Conservation (phyloP, 23 tunicate species). For the Styela plicata region DNA sequence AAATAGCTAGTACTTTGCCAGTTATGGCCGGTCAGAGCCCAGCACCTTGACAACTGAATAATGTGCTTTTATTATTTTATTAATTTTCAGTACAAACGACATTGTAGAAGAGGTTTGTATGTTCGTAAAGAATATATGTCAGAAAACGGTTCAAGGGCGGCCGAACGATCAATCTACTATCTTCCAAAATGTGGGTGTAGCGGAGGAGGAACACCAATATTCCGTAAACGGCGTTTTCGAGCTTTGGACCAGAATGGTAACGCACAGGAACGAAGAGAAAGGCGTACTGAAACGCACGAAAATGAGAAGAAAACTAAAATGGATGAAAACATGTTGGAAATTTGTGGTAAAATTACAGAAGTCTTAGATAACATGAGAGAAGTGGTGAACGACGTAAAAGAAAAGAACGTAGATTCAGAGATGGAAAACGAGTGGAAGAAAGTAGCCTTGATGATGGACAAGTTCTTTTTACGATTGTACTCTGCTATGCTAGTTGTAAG, state of each 20-base stretch:
- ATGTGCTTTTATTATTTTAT: no score
- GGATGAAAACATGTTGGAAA: background rate
- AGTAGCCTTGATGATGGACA: constrained; percentile 60
- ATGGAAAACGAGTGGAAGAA: constrained; percentile 61
- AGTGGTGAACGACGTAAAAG: constrained; percentile 13
- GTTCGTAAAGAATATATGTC: background rate
- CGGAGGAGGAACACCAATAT: background rate
- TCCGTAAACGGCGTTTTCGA: background rate
- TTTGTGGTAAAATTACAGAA: constrained; percentile 15
- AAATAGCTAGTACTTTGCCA: no score
- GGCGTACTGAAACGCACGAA: background rate
- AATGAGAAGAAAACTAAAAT: background rate
- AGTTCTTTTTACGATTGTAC: constrained; percentile 40
- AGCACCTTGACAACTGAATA: no score
- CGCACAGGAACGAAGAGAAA: background rate
- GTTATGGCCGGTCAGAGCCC: no score
- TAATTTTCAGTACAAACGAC: background rate
- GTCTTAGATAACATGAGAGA: background rate
- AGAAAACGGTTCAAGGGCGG: background rate
- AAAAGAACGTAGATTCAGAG: constrained; percentile 25
- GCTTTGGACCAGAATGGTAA: background rate
- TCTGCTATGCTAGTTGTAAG: constrained; percentile 33
- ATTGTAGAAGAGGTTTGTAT: background rate
- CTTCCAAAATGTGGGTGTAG: background rate
- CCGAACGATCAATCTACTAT: background rate